Evolutionary conservation across 2,888 invertebrate genomes (phyloP).

Genomic region (Cenopis cana): DNA sequence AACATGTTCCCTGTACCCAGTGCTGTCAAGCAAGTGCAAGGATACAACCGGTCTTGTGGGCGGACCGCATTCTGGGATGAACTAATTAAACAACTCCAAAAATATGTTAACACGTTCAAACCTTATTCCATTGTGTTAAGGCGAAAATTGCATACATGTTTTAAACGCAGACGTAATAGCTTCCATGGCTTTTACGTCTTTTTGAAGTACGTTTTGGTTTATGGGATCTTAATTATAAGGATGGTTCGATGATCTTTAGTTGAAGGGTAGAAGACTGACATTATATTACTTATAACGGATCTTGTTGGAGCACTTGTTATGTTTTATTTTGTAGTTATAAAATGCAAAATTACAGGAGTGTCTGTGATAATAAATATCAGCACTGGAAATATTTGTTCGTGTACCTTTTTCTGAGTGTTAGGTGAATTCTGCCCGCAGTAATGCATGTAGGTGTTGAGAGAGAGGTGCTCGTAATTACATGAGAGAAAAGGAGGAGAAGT

Average conservation of each 20-base stretch:
- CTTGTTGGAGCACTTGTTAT: background rate
- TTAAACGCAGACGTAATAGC: background rate
- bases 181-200: background rate
- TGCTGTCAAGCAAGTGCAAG: slow-evolving; percentile 45
- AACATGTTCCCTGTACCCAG: slow-evolving; percentile 18
- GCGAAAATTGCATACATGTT: background rate
- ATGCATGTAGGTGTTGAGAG: too few relatives aligned
- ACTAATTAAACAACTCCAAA: slow-evolving; percentile 5
- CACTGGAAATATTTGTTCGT: background rate
- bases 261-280: background rate
- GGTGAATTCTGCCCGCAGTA: background rate
- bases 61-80: slow-evolving; percentile 63
- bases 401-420: background rate
- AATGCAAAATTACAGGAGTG: background rate
- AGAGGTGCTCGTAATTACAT: background rate
- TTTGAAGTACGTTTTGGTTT: background rate
- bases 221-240: slow-evolving; percentile 20
- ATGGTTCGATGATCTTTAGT: background rate
- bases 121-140: background rate
- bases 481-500: background rate
- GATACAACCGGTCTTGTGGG: slow-evolving; percentile 71
- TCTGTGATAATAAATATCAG: background rate
- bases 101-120: background rate
- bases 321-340: background rate
- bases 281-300: background rate